Evolutionary conservation across 2,888 invertebrate species (phyloP), one percentile per base, ranked within the genome.

Genomic region (Polyploca ridens): DNA sequence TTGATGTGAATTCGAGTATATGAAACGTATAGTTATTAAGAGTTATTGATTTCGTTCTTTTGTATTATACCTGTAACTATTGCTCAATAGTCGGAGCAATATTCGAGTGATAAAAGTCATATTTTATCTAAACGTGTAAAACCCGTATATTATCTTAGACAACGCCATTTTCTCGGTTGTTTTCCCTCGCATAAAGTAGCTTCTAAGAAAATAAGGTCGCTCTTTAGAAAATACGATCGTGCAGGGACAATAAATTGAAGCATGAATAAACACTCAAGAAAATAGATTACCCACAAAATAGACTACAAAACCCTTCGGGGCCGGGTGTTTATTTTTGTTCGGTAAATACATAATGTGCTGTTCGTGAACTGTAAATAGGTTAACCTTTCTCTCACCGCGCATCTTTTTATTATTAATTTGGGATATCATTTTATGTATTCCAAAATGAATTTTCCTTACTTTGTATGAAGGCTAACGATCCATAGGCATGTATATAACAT

Each of bases 211-310:
- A 86, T 85, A 84, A 82, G 82, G 82, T 78, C 74, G 77, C 78
- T 76, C 76, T 84, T 84, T 82, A 82, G 79, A 83, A 85, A 85
- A 85, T 86, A 86, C 86, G 84, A 78, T 81, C 84, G 84, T 83
- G 76, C 68, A 66, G 83, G 76, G 83, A 84, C 82, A 85, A 86
- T 86, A 86, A 86, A 87, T 86, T 84, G 85, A 79, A 78, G 78
- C 81, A 82, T 85, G 85, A 85, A 85, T 86, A 85, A 84, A 86
- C 83, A 86, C 82, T 84, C 78, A 67, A 74, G 77, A 74, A 81
- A 82, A 83, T 81, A 84, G 79, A 86, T 86, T 85, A 83, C 81
- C 77, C 74, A 76, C 61, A 19, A 19, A 61, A 38, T 46, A 54
- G 62, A 41, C 41, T 58, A 16, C 61, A 35, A 60, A 59, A 33